phyloP scores from a whole-genome alignment of 2,113 vertebrate species.

The Periophthalmus modestus region DNA sequence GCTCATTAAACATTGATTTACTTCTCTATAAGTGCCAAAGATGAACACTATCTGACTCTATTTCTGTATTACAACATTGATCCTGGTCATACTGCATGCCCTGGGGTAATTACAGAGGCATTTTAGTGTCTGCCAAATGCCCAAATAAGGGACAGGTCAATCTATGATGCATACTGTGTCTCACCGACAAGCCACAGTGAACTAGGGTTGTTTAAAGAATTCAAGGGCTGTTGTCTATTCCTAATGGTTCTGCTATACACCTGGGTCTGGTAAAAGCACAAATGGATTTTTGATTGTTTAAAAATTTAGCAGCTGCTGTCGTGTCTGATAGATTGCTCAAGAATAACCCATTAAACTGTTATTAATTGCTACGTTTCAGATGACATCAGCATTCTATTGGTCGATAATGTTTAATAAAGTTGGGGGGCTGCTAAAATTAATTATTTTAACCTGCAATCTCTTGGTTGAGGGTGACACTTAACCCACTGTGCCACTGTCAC shows the following conservation, averaged over 20 bases:
- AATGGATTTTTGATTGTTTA: constrained; percentile 4
- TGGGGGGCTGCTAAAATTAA: no score
- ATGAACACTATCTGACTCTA: not conserved
- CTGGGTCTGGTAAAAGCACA: not conserved
- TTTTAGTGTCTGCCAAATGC: constrained; percentile 31
- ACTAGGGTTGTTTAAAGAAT: not conserved
- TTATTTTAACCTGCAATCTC: no score
- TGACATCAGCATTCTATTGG: no score
- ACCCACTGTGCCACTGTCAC: no score
- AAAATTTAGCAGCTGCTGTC: not conserved
- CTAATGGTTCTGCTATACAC: constrained; percentile 6
- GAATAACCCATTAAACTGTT: not conserved
- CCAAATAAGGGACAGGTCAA: constrained; percentile 9
- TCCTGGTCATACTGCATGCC: not conserved
- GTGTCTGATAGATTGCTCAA: not conserved
- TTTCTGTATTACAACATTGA: not conserved
- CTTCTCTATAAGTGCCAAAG: not conserved
- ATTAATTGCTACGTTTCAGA: not conserved
- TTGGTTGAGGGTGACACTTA: no score
- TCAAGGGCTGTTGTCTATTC: not conserved
- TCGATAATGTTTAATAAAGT: no score
- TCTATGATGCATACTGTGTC: constrained; percentile 12
- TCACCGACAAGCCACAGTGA: not conserved
- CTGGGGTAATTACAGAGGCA: constrained; percentile 12
- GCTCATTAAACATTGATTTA: not conserved